Base-by-base conservation (phyloP, 2,113 vertebrate species). In the Martes martes region DNA sequence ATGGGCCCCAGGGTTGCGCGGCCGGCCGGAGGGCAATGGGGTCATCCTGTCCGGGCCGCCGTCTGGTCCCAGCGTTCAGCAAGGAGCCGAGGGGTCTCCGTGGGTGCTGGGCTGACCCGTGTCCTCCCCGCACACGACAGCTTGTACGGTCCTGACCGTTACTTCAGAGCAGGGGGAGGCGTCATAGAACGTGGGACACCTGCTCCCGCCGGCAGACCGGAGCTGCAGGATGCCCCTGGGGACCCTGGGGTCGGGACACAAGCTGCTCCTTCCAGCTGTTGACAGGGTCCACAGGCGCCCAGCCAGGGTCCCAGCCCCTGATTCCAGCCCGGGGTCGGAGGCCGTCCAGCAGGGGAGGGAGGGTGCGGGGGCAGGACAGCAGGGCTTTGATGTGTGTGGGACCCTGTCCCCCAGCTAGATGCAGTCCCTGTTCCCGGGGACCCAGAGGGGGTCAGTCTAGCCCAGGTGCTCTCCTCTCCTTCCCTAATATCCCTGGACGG, bases 1-100 rank as follows among this genome's bases (percentile, higher is more conserved):
- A 1, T 1, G n/a, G 26, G 11, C 50, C 86, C 52, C 6, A 0
- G 19, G 19, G 42, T 4, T 16, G 16, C 16, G 33, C 67, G 33
- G 16, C 23, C 0, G 65, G 45, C 33, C 31, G 3, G 4, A 31
- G 61, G 36, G n/a, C 14, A 6, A 2, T 0, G 2, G 5, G 19
- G 52, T 31, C 8, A 6, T 6, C 10, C 24, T 10, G 45, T 26
- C 57, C 1, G n/a, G 33, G 69, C 42, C 28, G 6, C 1, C 2
- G 21, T 21, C 59, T 57, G 33, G 23, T 6, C 13, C 50, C 47
- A 11, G 50, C 13, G 1, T 55, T 55, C 67, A 13, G 15, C 85
- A 39, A 15, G 65, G 33, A 33, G 84, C n/a, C 1, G 15, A 55
- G 65, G 65, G 31, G 21, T n/a, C 63, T 87, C 63, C 28, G 1